Conservation (phyloP, 2,888 invertebrate species). For the Hypsopygia costalis region DNA sequence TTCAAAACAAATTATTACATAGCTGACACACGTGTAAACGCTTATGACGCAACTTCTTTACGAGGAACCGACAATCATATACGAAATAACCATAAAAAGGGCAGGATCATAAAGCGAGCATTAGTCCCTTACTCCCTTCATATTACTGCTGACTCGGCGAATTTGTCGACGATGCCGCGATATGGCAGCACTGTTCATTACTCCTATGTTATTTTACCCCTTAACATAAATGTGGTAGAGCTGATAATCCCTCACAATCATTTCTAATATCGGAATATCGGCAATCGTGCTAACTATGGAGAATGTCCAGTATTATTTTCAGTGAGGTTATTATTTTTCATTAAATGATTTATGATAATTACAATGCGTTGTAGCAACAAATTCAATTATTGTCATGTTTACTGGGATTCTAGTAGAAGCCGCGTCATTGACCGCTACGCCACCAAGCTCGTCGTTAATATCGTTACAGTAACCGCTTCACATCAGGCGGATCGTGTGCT, state of each 20-base stretch:
- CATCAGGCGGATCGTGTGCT: too few relatives aligned
- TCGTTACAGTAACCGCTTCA: too few relatives aligned
- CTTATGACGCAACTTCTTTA: conserved; percentile 53
- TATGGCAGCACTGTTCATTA: neutral
- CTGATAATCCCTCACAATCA: neutral
- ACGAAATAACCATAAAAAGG: conserved; percentile 66
- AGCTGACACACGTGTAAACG: conserved; percentile 34
- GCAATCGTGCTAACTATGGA: too few relatives aligned
- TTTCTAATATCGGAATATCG: neutral
- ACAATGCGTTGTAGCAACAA: too few relatives aligned
- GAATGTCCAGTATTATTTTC: too few relatives aligned
- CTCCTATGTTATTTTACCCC: neutral
- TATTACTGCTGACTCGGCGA: conserved; percentile 4
- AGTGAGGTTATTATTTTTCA: too few relatives aligned
- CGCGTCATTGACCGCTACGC: too few relatives aligned
- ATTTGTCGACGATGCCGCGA: conserved; percentile 6
- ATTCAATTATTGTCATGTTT: too few relatives aligned
- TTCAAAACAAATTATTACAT: conserved; percentile 22
- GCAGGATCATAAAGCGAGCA: conserved; percentile 61
- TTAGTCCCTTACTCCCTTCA: conserved; percentile 46
- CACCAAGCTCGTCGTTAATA: too few relatives aligned
- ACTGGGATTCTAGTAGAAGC: too few relatives aligned
- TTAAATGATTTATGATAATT: too few relatives aligned
- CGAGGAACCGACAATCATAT: conserved; percentile 65
- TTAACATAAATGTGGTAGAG: neutral